Evolutionary conservation across 2,113 vertebrate species (phyloP).

Genomic region (Mungos mungo): DNA sequence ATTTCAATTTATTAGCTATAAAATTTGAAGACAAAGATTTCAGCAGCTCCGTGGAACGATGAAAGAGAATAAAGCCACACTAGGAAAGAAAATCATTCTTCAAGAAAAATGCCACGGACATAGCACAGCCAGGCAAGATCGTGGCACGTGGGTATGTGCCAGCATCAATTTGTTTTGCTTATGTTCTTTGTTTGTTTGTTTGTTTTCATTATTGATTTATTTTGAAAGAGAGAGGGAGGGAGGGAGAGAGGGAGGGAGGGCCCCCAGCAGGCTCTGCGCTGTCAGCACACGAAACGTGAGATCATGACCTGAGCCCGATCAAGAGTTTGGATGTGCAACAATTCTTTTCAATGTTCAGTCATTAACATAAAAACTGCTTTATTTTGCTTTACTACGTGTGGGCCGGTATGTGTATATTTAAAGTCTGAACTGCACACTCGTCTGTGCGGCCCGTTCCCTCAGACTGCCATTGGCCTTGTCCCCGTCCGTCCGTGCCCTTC

Average conservation of each 20-base stretch:
- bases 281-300: too few species aligned
- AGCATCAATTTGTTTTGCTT: background rate
- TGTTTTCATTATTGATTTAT: too few species aligned
- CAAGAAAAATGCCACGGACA: background rate
- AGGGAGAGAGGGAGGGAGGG: too few species aligned
- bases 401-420: background rate
- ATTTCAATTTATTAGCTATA: background rate
- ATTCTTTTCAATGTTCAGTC: background rate
- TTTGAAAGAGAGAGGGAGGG: too few species aligned
- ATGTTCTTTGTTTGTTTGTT: too few species aligned
- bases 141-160: background rate
- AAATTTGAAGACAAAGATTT: background rate
- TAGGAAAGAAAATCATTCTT: background rate
- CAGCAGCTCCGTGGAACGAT: too few species aligned
- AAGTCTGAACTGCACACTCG: background rate
- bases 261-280: too few species aligned
- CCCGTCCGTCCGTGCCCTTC: background rate
- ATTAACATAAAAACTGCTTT: background rate
- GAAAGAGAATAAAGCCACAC: background rate
- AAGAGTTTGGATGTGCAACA: too few species aligned
- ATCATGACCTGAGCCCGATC: too few species aligned
- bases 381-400: background rate
- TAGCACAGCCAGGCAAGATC: background rate
- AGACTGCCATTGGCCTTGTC: fast-evolving
- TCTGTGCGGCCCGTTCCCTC: background rate